phyloP scores from a whole-genome alignment of 2,797 vertebrate genomes.

The Acropternis orthonyx region DNA sequence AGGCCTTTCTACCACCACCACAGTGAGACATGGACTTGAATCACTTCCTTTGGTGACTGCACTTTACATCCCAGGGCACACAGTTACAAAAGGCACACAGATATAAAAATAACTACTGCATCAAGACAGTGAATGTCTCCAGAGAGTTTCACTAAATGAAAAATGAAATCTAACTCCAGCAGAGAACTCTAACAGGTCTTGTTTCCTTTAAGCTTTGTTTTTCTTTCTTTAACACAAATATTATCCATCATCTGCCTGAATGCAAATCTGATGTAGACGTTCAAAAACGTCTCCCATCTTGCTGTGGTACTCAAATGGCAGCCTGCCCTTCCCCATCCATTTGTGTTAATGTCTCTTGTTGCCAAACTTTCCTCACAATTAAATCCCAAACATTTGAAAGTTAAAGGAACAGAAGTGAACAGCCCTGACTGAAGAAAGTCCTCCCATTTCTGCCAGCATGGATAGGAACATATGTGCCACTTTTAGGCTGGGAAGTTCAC shows the following conservation, averaged over 20 bases:
- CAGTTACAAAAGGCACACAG: background rate
- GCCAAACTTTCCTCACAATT: background rate
- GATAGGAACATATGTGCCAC: background rate
- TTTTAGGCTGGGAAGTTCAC: background rate
- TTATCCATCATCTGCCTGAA: background rate
- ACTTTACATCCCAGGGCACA: background rate
- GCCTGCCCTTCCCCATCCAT: background rate
- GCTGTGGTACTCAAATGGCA: background rate
- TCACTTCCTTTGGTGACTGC: background rate
- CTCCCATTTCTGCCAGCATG: background rate
- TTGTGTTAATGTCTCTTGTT: background rate
- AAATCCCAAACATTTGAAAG: background rate
- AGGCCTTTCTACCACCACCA: background rate
- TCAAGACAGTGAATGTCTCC: background rate
- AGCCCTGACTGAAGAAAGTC: background rate
- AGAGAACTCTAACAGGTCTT: background rate
- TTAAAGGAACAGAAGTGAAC: background rate
- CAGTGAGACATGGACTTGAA: background rate
- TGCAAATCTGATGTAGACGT: background rate
- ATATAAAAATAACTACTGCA: background rate
- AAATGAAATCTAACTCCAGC: background rate
- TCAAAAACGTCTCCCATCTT: background rate
- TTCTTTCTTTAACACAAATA: background rate
- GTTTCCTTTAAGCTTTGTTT: background rate
- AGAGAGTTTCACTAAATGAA: background rate